Percentiles rank a stretch among this genome's conserved stretches.
Evolutionary conservation across 2,888 invertebrate species (phyloP).

Genomic region (Galerucella nymphaeae): DNA sequence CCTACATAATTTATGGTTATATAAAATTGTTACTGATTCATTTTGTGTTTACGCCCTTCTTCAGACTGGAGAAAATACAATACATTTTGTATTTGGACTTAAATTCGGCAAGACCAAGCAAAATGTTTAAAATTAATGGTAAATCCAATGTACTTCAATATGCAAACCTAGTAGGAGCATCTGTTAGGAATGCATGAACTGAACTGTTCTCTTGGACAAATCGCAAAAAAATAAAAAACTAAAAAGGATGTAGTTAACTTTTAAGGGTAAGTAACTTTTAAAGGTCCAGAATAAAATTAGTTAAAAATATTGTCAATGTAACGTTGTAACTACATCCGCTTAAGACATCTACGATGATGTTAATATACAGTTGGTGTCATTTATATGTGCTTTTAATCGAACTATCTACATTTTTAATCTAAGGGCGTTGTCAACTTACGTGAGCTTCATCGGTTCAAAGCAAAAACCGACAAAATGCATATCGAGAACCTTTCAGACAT

Average conservation of each 20-base stretch:
- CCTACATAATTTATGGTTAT: no score
- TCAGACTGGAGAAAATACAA: slow-evolving; percentile 7
- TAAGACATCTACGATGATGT: slow-evolving; percentile 3
- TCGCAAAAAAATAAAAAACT: slow-evolving; percentile 10
- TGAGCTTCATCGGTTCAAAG: not conserved
- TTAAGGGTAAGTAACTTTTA: slow-evolving; percentile 10
- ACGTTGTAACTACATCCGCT: slow-evolving; percentile 7
- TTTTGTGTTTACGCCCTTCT: slow-evolving; percentile 5
- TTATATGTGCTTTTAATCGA: slow-evolving; percentile 5
- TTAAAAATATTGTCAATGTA: slow-evolving; percentile 8
- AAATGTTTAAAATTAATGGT: slow-evolving; percentile 1
- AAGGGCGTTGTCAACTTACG: slow-evolving; percentile 7
- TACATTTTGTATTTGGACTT: slow-evolving; percentile 12
- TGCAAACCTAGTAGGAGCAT: slow-evolving; percentile 3
- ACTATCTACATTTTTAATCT: slow-evolving; percentile 5
- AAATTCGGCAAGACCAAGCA: slow-evolving; percentile 4
- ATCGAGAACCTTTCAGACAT: not conserved
- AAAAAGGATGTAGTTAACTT: slow-evolving; percentile 4
- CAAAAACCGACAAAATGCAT: slow-evolving; percentile 6
- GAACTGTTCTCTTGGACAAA: slow-evolving; percentile 2
- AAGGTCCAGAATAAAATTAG: not conserved
- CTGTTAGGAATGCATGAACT: slow-evolving; percentile 9
- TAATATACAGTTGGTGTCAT: slow-evolving; percentile 6
- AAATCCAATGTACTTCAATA: slow-evolving; percentile 7
- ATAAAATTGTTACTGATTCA: not conserved